Evolutionary conservation across 2,888 invertebrate species (phyloP), one percentile per base, ranked within the genome.

Genomic region (Agrotis puta): DNA sequence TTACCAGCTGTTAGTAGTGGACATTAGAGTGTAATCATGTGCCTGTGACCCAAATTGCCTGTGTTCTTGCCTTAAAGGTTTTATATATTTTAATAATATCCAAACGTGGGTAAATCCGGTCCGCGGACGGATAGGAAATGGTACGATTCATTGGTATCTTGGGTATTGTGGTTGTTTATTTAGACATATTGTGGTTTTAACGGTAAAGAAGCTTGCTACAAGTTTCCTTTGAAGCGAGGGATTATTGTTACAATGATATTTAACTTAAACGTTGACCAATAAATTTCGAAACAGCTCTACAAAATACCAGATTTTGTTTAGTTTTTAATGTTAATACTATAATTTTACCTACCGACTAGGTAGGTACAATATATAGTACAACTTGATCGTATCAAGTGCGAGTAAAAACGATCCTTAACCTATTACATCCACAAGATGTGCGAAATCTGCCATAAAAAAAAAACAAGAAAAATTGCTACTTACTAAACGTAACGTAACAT

Each of bases 71-170:
- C 5, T n/a, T 33, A 33, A 43, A 24, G 53, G 64, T 51, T 67
- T 56, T 48, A 20, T 43, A 24, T 13, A 9, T 45, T 72, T 47
- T 48, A 54, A 48, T 53, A 48, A 45, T 20, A 51, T 51, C 22
- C 18, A 50, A 70, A 71, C 54, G 24, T 33, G 50, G 24, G 48
- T 45, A 77, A 68, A 73, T 51, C 39, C 50, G 45, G 11, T 45
- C 13, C 9, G 18, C 33, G 18, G 33, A 16, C 33, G 18, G 14
- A 18, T 20, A 7, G 56, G 24, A 76, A 53, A 61, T 50, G 9
- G 20, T 39, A 11, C 43, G 64, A 62, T 76, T 69, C 64, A 57
- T 64, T 18, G 33, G 47, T 43, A 39, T 50, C 51, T 57, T 50
- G 20, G 54, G 51, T 51, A 45, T 50, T 61, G 24, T 6, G 16